These are phyloP conservation scores for Ochropacha duplaris DNA, from an alignment of 2,888 invertebrate species.

Conservation along the genomic window DNA sequence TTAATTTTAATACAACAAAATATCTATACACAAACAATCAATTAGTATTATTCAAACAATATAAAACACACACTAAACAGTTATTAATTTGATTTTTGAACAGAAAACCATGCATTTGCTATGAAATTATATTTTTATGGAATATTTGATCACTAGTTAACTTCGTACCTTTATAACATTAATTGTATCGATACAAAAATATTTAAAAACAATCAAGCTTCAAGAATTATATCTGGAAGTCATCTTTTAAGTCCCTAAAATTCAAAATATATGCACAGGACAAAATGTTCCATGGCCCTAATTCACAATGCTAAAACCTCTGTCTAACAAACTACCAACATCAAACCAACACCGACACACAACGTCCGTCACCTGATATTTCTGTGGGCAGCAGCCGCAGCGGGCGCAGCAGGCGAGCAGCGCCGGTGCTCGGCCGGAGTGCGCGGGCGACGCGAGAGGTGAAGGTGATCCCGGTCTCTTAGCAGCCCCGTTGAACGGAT, in stretches of 20 bases:
- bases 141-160: not conserved
- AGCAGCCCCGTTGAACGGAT: conserved; percentile 96
- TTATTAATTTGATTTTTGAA: conserved; percentile 14
- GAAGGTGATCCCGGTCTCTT: conserved; percentile 95
- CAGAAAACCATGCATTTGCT: not conserved
- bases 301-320: conserved; percentile 6
- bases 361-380: conserved; percentile 90
- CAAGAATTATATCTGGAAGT: not conserved
- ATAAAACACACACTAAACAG: conserved; percentile 14
- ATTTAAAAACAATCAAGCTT: too few relatives aligned
- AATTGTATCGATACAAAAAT: not conserved
- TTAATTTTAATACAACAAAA: not conserved
- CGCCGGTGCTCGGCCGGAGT: conserved; percentile 89
- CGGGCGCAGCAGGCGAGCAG: conserved; percentile 94
- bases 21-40: not conserved
- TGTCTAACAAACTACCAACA: conserved; percentile 9
- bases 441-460: conserved; percentile 93
- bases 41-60: not conserved
- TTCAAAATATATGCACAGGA: not conserved
- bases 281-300: not conserved
- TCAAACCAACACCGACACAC: conserved; percentile 26
- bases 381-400: conserved; percentile 93
- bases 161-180: not conserved
- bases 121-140: not conserved
- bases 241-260: not conserved